Conservation (phyloP, 1,140 invertebrate species). For the Hycleus cichorii region DNA sequence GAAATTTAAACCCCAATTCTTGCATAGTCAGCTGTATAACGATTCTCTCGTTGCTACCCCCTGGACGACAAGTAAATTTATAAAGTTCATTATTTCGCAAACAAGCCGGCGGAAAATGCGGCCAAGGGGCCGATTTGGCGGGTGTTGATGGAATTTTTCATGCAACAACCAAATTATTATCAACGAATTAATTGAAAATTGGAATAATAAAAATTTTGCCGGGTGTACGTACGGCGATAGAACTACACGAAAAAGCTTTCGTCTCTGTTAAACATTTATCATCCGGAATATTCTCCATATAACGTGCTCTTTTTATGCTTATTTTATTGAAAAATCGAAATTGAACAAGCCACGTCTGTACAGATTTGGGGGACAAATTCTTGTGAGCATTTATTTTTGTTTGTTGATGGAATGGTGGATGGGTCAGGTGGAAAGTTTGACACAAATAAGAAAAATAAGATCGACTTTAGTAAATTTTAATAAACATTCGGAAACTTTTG, state of each 20-base stretch:
- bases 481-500: constrained; percentile 14
- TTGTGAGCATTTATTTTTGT: not conserved
- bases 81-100: constrained; percentile 27
- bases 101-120: constrained; percentile 22
- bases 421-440: not conserved
- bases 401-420: not conserved
- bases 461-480: constrained; percentile 18
- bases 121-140: constrained; percentile 4
- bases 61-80: constrained; percentile 22
- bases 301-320: not conserved
- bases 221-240: constrained; percentile 10
- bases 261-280: constrained; percentile 17
- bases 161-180: no score
- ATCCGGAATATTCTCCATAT: constrained; percentile 2
- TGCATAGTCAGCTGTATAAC: constrained; percentile 7
- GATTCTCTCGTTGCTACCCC: constrained; percentile 11
- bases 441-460: not conserved
- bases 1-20: constrained; percentile 14
- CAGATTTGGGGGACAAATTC: not conserved
- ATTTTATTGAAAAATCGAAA: constrained; percentile 1
- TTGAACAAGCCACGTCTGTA: not conserved
- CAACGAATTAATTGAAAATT: not conserved
- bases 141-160: no score
- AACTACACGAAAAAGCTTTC: constrained; percentile 17
- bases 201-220: constrained; percentile 19